Evolutionary conservation across 2,797 vertebrate species (phyloP).

Genomic region (Sternotherus odoratus): DNA sequence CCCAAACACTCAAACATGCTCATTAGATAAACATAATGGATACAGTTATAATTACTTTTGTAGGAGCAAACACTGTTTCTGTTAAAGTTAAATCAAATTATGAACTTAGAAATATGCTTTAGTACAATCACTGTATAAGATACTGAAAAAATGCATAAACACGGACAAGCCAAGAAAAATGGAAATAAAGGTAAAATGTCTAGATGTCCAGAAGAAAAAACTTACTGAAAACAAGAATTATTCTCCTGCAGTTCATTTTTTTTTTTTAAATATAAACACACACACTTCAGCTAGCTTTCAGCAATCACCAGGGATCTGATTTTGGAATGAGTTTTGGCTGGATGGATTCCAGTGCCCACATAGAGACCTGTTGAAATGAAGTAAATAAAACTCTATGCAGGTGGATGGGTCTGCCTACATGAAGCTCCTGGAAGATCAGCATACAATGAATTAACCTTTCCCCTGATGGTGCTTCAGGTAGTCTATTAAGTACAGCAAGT

Average conservation of each 20-base stretch:
- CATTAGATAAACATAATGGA: fast-evolving
- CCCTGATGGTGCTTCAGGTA: background rate
- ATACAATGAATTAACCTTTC: background rate
- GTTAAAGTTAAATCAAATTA: background rate
- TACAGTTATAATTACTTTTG: background rate
- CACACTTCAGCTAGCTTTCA: background rate
- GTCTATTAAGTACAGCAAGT: background rate
- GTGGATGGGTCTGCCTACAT: fast-evolving
- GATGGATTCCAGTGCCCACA: too few relatives aligned
- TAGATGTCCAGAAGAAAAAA: background rate
- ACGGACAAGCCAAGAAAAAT: background rate
- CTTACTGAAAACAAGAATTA: background rate
- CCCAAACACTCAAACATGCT: background rate
- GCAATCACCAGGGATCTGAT: background rate
- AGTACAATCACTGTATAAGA: background rate
- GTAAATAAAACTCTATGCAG: background rate
- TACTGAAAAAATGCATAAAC: background rate
- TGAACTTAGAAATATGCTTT: background rate
- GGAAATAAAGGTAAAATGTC: background rate
- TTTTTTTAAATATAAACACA: background rate
- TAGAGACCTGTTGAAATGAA: fast-evolving
- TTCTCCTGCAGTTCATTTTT: background rate
- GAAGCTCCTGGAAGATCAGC: fast-evolving
- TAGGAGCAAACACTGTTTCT: background rate
- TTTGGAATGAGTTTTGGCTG: background rate